A percentile compares a stretch with the other conserved stretches of the same genome.
phyloP scores from a whole-genome alignment of 2,888 invertebrate species.

The Suillia variegata region DNA sequence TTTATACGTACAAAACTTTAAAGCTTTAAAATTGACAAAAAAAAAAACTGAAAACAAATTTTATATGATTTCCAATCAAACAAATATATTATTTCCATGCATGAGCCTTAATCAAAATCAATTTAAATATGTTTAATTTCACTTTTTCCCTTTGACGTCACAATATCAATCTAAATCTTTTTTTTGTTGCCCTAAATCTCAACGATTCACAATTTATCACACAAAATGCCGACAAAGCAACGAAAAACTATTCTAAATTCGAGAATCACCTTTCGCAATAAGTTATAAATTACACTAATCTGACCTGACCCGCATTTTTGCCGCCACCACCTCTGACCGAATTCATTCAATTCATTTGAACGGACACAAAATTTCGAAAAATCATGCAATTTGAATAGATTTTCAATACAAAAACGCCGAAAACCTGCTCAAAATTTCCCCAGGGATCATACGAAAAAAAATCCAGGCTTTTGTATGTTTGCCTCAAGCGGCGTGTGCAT shows the following conservation, averaged over 20 bases:
- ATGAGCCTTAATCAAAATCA: no score
- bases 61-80: no score
- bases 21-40: no score
- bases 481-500: conserved; percentile 38
- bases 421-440: conserved; percentile 1
- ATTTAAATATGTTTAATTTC: no score
- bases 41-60: no score
- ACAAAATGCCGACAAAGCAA: not conserved
- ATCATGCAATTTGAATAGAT: conserved; percentile 8
- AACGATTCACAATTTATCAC: not conserved
- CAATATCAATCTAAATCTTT: not conserved
- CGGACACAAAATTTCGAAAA: not conserved
- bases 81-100: no score
- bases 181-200: not conserved
- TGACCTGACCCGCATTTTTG: no score
- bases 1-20: no score
- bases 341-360: conserved; percentile 4
- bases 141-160: no score
- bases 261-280: not conserved
- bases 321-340: not conserved
- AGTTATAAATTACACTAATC: conserved; percentile 8
- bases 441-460: not conserved
- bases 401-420: conserved; percentile 2
- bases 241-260: not conserved
- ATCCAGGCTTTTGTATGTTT: not conserved